These are phyloP conservation scores for Thymelicus lineola DNA, from an alignment of 2,888 invertebrate species.

Conservation along the genomic window DNA sequence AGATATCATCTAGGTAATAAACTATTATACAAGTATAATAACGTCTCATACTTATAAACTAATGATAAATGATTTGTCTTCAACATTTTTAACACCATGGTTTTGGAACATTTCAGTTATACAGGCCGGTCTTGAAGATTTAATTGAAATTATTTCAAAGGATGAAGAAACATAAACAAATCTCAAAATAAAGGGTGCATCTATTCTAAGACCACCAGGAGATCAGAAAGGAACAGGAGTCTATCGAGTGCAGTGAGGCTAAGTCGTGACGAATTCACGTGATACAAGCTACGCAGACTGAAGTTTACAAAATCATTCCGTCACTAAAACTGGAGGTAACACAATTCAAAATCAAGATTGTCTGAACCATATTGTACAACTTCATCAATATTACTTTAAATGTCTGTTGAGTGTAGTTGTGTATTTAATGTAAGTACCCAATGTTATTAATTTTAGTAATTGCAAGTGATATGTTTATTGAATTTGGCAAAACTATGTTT, in stretches of 20 bases:
- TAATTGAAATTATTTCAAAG: too few species aligned
- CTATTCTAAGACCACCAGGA: conserved; percentile 10
- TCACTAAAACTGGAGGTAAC: conserved; percentile 51
- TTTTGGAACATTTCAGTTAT: too few species aligned
- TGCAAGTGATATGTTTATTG: too few species aligned
- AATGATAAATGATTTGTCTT: too few species aligned
- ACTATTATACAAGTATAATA: too few species aligned
- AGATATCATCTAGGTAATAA: background rate
- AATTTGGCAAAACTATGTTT: too few species aligned
- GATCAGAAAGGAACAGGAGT: conserved; percentile 35
- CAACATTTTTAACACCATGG: too few species aligned
- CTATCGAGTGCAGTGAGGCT: conserved; percentile 45
- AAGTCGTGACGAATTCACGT: conserved; percentile 62
- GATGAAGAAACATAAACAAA: background rate
- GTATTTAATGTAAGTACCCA: background rate
- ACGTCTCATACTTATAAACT: too few species aligned
- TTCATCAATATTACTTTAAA: background rate
- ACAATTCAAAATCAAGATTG: conserved; percentile 45
- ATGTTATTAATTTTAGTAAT: background rate
- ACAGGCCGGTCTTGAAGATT: too few species aligned
- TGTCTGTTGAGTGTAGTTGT: too few species aligned
- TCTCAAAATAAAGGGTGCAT: background rate
- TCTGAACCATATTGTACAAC: conserved; percentile 31
- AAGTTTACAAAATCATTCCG: conserved; percentile 54
- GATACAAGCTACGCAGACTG: conserved; percentile 50